Conservation (phyloP, 2,888 invertebrate genomes). For the Cheilosia impressa region DNA sequence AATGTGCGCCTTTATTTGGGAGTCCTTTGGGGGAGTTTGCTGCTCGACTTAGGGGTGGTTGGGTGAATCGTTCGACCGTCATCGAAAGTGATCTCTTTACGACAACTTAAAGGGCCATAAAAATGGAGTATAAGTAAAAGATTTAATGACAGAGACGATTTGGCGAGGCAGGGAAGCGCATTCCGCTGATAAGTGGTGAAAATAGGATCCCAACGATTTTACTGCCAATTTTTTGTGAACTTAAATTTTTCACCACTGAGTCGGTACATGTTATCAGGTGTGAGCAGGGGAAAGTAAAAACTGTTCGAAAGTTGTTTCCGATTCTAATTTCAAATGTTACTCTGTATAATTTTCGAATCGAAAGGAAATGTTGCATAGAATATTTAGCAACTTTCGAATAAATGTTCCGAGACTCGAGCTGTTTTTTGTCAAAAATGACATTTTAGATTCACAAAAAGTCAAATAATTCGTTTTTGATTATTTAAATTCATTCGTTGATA, state of each 20-base stretch:
- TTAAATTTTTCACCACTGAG: conserved; percentile 21
- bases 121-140: conserved; percentile 53
- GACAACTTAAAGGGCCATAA: conserved; percentile 64
- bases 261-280: conserved; percentile 7
- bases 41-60: background rate
- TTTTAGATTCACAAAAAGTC: too few species aligned
- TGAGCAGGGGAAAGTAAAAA: too few species aligned
- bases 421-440: too few species aligned
- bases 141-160: conserved; percentile 52
- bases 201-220: background rate
- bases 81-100: conserved; percentile 62
- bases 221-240: conserved; percentile 9
- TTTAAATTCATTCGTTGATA: too few species aligned
- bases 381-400: too few species aligned
- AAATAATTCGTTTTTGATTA: too few species aligned
- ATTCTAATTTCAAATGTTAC: too few species aligned
- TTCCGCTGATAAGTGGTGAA: conserved; percentile 26
- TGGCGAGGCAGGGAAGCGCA: conserved; percentile 13
- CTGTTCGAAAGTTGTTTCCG: too few species aligned
- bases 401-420: too few species aligned
- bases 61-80: conserved; percentile 53
- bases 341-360: too few species aligned
- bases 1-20: conserved; percentile 56
- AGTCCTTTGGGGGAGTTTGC: conserved; percentile 21
- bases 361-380: too few species aligned